Base-by-base conservation (phyloP, 2,888 invertebrate genomes). In the Aphidoletes aphidimyza region DNA sequence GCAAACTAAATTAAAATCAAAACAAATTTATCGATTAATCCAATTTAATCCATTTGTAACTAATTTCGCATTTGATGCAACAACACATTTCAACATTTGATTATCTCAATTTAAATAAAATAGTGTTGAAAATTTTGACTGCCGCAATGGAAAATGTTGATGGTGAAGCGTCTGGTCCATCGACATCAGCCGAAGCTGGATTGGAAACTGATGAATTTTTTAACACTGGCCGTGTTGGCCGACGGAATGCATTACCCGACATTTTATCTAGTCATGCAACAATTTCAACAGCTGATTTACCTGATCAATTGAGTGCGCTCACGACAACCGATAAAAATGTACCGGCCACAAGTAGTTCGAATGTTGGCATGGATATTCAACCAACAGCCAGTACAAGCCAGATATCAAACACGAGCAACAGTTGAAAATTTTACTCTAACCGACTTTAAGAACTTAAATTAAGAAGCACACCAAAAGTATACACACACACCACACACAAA, bases 231-330 rank as follows among this genome's bases (percentile, higher is more conserved):
- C 92, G 97, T 86, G 96, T 96, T 45, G 97, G 97, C 26, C 92
- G 97, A 85, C 91, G 97, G 86, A 97, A 97, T 91, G 97, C 97
- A 83, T 91, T 97, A 91, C 95, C 96, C 0, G 95, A 97, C 89
- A 96, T 97, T 87, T 91, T 94, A 87, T 94, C 95, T 84, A 93
- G 93, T 87, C 94, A 94, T 87, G 93, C 94, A 45, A 92, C 93
- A 86, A 92, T 94, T 86, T 92, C 93, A 85, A 94, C 95, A 1
- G 94, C 95, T 11, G 95, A 95, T 89, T 91, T 97, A 87, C 94
- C 96, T 5, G 92, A 93, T 85, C 92, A 93, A 87, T 91, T 97
- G 88, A 93, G 94, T 89, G 93, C 94, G 86, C 92, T 96, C 84
- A 92, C 92, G 85, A 94, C 94, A 78, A 91, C 91, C 85, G 93